A percentile compares a stretch with the other conserved stretches of the same genome.
Evolutionary conservation across 1,140 invertebrate species (phyloP).

Genomic region (Diachasma alloeum): DNA sequence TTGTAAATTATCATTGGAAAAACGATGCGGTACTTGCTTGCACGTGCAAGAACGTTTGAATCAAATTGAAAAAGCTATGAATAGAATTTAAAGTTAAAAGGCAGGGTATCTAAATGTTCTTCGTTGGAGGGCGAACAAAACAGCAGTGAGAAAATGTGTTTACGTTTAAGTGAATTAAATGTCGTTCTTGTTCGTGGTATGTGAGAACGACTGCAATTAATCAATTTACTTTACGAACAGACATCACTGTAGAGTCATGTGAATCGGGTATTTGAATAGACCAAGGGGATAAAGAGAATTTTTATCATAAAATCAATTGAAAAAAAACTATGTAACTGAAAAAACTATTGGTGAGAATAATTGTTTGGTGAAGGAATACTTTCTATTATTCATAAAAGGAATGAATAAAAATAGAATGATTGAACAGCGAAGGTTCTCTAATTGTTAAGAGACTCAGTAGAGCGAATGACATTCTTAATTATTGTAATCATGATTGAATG

Average conservation of each 20-base stretch:
- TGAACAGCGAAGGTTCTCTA: neutral
- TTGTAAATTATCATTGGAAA: neutral
- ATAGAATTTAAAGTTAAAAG: neutral
- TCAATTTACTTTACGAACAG: neutral
- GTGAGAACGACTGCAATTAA: neutral
- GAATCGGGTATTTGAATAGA: neutral
- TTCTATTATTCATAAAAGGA: neutral
- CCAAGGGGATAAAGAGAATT: neutral
- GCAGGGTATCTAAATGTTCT: neutral
- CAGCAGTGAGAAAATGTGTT: slow-evolving; percentile 2
- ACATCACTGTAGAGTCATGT: neutral
- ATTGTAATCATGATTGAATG: neutral
- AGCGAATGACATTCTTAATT: neutral
- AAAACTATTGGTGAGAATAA: neutral
- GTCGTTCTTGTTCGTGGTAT: slow-evolving; percentile 6
- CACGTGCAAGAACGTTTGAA: slow-evolving; percentile 1
- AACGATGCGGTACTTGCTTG: neutral
- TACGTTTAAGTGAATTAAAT: neutral
- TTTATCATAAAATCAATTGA: neutral
- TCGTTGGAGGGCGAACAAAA: neutral
- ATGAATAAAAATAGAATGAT: neutral
- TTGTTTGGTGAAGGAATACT: neutral
- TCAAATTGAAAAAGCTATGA: neutral
- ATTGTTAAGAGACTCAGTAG: neutral
- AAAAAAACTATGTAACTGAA: neutral